Percentiles rank a stretch among this genome's conserved stretches.
phyloP scores from a whole-genome alignment of 2,888 invertebrate species.

The Mellilla xanthometata region DNA sequence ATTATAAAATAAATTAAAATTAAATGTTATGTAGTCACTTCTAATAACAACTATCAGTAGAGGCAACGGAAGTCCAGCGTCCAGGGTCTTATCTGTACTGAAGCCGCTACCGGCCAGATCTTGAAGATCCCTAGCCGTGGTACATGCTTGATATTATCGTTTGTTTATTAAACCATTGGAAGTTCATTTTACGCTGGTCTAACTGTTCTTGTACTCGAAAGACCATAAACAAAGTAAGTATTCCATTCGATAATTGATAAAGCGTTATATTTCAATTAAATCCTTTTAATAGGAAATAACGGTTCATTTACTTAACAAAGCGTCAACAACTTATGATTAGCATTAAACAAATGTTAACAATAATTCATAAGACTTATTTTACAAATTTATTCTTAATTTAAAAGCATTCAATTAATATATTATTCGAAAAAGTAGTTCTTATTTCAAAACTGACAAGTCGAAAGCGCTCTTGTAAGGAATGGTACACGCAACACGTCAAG shows the following conservation, averaged over 20 bases:
- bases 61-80: conserved; percentile 56
- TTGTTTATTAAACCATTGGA: conserved; percentile 47
- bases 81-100: conserved; percentile 55
- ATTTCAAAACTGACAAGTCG: neutral
- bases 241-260: conserved; percentile 9
- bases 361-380: no score
- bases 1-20: conserved; percentile 10
- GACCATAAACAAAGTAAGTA: conserved; percentile 17
- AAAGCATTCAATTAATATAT: no score
- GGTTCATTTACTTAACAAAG: conserved; percentile 6
- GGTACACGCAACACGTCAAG: conserved; percentile 37
- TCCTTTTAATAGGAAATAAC: conserved; percentile 1
- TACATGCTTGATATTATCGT: conserved; percentile 40
- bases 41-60: conserved; percentile 45
- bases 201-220: conserved; percentile 30
- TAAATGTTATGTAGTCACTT: conserved; percentile 46
- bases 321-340: neutral
- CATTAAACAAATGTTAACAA: no score
- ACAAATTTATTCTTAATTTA: no score
- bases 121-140: conserved; percentile 46
- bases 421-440: no score
- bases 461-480: conserved; percentile 43
- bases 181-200: conserved; percentile 45
- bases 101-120: conserved; percentile 50
- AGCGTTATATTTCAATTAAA: conserved; percentile 6